Evolutionary conservation across 2,888 invertebrate genomes (phyloP), one percentile per base, ranked within the genome.

Genomic region (Sycophila texana): DNA sequence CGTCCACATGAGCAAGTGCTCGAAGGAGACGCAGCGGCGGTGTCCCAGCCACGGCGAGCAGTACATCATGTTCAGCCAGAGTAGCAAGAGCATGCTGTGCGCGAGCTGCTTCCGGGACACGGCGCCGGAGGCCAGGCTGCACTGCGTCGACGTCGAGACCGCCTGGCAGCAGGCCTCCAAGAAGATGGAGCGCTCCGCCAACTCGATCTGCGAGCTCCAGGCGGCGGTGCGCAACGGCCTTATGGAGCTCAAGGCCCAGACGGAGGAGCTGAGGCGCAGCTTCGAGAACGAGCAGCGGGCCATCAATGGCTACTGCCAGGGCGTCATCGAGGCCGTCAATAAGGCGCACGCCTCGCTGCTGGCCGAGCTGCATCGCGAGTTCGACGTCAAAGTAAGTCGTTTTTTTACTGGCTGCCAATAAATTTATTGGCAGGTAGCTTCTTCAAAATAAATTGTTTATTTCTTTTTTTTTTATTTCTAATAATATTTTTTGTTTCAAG

Each of bases 91-190:
- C 67, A 94, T 95, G 94, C 90, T 95, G 61, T 95, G 95, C 88
- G 94, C 95, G 61, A 94, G 94, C 84, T 95, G 95, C 86, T 95
- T 95, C 86, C 92, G 94, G 55, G 95, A 95, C 84, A 93, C 94
- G 72, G 94, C 93, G 70, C 92, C 93, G 65, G 94, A 94, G 82
- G 92, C 93, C 20, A 90, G 95, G 60, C 91, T 94, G 3, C 94
- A 95, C 86, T 95, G 95, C 89, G 92, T 95, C 26, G 95, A 95
- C 86, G 93, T 95, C 83, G 95, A 95, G 85, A 94, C 93, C 55
- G 95, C 95, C n/a, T 94, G 95, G 91, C 92, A 92, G 79, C 94
- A 94, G 87, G 93, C 94, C 39, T 92, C 93, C 77, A 94, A 94
- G 87, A 94, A 94, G 85, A 91, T 95, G 86, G 95, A 95, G 85